Evolutionary conservation across 2,888 invertebrate genomes (phyloP).

Genomic region (Drosophila fulvimacula): DNA sequence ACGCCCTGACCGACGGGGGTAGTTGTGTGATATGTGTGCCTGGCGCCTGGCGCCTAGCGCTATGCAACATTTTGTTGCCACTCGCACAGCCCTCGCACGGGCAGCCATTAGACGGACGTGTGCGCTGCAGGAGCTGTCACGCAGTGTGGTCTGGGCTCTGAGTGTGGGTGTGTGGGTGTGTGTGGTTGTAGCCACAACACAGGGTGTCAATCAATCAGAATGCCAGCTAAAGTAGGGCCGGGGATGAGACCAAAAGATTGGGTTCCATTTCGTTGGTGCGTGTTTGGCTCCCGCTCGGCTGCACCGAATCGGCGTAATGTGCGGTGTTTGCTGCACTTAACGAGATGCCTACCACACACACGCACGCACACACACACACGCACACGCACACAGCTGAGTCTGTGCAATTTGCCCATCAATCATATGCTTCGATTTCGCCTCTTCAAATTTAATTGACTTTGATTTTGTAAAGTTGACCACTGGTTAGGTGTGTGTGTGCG

Average conservation of each 20-base stretch:
- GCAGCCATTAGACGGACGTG: conserved; percentile 7
- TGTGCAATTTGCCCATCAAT: conserved; percentile 66
- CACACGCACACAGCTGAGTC: conserved; percentile 9
- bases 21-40: conserved; percentile 28
- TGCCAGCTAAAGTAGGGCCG: conserved; percentile 2
- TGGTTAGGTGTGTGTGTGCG: not conserved
- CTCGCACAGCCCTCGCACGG: conserved; percentile 7
- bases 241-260: conserved; percentile 17
- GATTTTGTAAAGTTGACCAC: conserved; percentile 52
- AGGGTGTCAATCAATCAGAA: conserved; percentile 67
- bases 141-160: conserved; percentile 11
- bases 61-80: conserved; percentile 52
- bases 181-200: conserved; percentile 43
- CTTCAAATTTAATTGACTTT: conserved; percentile 73
- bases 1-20: not conserved
- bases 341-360: conserved; percentile 34
- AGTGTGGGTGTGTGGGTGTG: conserved; percentile 6
- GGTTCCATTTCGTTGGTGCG: conserved; percentile 36
- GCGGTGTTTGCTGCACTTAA: conserved; percentile 50
- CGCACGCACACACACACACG: not conserved
- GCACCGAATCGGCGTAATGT: conserved; percentile 60
- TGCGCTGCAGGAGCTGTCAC: conserved; percentile 45
- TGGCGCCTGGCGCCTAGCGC: conserved; percentile 44
- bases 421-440: conserved; percentile 47
- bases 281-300: conserved; percentile 30